Conservation (phyloP, 1,140 invertebrate genomes). For the Pollicipes pollicipes region DNA sequence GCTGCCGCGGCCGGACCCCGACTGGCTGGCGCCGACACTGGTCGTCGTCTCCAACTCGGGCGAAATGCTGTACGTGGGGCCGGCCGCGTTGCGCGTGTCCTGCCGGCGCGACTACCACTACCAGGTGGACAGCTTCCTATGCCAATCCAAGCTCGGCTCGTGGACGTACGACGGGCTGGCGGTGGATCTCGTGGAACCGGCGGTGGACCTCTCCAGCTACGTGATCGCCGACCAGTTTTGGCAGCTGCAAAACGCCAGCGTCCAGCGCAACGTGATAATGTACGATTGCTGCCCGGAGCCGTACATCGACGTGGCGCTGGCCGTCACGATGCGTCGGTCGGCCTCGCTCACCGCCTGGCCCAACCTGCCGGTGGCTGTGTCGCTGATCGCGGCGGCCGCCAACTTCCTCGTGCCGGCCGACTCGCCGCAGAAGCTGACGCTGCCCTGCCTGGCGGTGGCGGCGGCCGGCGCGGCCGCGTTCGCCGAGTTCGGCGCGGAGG, state of each 20-base stretch:
- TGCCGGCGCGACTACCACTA: neutral
- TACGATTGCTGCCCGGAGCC: neutral
- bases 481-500: neutral
- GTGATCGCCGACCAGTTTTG: neutral
- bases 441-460: neutral
- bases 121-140: neutral
- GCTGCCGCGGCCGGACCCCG: neutral
- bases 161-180: neutral
- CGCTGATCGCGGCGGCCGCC: neutral
- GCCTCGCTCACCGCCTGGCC: neutral
- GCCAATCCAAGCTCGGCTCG: neutral
- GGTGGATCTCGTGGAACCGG: neutral
- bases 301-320: neutral
- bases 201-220: neutral
- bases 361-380: neutral
- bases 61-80: neutral
- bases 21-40: neutral
- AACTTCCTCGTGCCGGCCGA: neutral
- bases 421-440: neutral
- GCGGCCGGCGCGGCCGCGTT: neutral
- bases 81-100: neutral
- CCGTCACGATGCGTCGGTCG: neutral
- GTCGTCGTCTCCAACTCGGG: neutral
- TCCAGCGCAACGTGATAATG: neutral
- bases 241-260: neutral